A percentile compares a stretch with the other conserved stretches of the same genome.
Conservation (phyloP, 1,140 invertebrate species). For the Bathynomus jamesi region DNA sequence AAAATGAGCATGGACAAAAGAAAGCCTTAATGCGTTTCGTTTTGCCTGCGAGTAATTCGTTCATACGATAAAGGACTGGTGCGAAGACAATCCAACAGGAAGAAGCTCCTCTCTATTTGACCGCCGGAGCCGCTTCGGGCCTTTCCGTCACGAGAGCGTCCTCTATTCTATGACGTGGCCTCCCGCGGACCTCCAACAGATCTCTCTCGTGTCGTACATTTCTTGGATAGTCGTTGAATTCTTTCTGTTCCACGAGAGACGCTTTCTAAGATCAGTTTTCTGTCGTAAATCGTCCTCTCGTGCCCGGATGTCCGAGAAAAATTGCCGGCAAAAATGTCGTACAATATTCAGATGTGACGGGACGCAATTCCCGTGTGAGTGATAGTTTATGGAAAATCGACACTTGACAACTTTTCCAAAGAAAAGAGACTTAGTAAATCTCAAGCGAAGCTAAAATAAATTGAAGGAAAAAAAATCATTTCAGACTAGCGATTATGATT, state of each 20-base stretch:
- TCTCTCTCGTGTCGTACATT: not conserved
- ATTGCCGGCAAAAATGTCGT: not conserved
- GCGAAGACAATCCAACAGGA: not conserved
- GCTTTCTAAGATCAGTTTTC: not conserved
- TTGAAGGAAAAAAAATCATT: not conserved
- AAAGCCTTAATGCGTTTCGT: no score
- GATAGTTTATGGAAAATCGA: not conserved
- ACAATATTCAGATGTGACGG: constrained; percentile 1
- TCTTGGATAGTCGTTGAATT: not conserved
- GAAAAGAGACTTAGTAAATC: not conserved
- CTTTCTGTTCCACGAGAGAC: not conserved
- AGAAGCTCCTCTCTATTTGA: not conserved
- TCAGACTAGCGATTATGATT: not conserved
- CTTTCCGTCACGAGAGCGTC: not conserved
- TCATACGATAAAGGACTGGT: no score
- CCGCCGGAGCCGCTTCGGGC: not conserved
- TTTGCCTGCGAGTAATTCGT: no score
- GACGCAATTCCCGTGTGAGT: not conserved
- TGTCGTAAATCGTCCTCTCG: not conserved
- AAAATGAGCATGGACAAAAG: no score
- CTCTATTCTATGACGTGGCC: not conserved
- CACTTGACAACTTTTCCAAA: not conserved
- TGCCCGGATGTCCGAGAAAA: not conserved
- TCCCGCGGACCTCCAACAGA: not conserved
- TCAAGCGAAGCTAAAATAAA: not conserved